Evolutionary conservation across 1,140 invertebrate species (phyloP).

Genomic region (Lepeophtheirus salmonis): DNA sequence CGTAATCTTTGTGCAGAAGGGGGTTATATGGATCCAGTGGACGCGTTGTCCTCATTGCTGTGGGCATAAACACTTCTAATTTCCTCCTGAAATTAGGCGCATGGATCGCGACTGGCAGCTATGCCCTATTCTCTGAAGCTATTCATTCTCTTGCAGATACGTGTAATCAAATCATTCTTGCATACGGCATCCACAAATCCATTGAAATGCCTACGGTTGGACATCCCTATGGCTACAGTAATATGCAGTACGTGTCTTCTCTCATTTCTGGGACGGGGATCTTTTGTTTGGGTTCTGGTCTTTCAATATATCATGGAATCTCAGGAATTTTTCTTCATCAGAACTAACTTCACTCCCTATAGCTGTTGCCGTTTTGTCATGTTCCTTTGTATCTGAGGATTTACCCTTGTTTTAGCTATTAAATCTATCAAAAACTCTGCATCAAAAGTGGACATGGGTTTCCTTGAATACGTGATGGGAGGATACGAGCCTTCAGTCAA

Average conservation of each 20-base stretch:
- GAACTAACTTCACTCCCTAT: slow-evolving; percentile 30
- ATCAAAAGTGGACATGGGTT: slow-evolving; percentile 46
- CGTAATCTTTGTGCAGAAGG: not conserved
- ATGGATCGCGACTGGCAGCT: slow-evolving; percentile 53
- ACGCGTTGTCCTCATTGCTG: slow-evolving; percentile 62
- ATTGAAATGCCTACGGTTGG: slow-evolving; percentile 51
- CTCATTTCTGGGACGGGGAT: slow-evolving; percentile 94
- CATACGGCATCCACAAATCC: slow-evolving; percentile 86
- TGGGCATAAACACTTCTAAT: slow-evolving; percentile 36
- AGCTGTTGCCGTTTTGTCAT: slow-evolving; percentile 70
- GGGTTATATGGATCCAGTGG: slow-evolving; percentile 53
- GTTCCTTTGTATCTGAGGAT: slow-evolving; percentile 76
- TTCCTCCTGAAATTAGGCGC: not conserved
- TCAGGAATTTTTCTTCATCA: slow-evolving; percentile 57
- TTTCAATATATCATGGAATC: slow-evolving; percentile 89
- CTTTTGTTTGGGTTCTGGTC: slow-evolving; percentile 83
- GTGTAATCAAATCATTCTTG: slow-evolving; percentile 78
- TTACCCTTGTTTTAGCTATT: slow-evolving; percentile 72
- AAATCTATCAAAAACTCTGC: slow-evolving; percentile 70
- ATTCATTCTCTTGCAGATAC: slow-evolving; percentile 94
- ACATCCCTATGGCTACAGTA: slow-evolving; percentile 86
- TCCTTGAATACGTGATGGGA: slow-evolving; percentile 30
- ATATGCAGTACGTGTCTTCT: slow-evolving; percentile 91
- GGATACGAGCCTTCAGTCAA: slow-evolving; percentile 78
- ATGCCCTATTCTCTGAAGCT: slow-evolving; percentile 90